Evolutionary conservation across 2,113 vertebrate genomes (phyloP).

Genomic region (Rattus rattus): DNA sequence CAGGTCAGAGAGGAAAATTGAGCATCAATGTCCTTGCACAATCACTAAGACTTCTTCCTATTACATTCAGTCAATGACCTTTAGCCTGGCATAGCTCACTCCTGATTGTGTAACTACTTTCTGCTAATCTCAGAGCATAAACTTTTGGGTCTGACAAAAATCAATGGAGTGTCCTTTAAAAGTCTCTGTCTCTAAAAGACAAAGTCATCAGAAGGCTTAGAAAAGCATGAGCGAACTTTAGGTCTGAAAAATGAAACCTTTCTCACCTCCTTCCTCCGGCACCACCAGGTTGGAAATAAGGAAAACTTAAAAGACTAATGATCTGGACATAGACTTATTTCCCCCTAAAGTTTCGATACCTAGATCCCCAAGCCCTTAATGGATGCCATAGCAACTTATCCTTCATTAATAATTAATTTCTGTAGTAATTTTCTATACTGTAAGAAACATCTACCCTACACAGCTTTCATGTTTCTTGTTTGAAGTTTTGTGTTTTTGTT

Average conservation of each 20-base stretch:
- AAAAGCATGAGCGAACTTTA: neutral
- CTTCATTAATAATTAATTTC: slow-evolving; percentile 7
- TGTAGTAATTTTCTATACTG: neutral
- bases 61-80: slow-evolving; percentile 46
- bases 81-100: neutral
- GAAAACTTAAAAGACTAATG: neutral
- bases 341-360: neutral
- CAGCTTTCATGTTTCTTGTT: slow-evolving; percentile 2
- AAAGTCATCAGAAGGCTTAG: neutral
- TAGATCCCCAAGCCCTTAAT: neutral
- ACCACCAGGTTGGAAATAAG: neutral
- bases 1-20: slow-evolving; percentile 57
- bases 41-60: slow-evolving; percentile 19
- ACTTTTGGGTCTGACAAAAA: neutral
- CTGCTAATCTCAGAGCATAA: neutral
- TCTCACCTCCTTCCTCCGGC: neutral
- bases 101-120: neutral
- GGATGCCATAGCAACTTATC: neutral
- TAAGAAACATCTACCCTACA: neutral
- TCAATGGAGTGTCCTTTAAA: slow-evolving; percentile 1
- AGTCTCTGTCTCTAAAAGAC: neutral
- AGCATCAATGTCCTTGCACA: slow-evolving; percentile 51
- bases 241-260: neutral
- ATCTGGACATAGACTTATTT: neutral
- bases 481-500: slow-evolving; percentile 14